Percentiles rank a stretch among this genome's conserved stretches.
Conservation (phyloP, 2,888 invertebrate species). For the Opisthograptis luteolata region DNA sequence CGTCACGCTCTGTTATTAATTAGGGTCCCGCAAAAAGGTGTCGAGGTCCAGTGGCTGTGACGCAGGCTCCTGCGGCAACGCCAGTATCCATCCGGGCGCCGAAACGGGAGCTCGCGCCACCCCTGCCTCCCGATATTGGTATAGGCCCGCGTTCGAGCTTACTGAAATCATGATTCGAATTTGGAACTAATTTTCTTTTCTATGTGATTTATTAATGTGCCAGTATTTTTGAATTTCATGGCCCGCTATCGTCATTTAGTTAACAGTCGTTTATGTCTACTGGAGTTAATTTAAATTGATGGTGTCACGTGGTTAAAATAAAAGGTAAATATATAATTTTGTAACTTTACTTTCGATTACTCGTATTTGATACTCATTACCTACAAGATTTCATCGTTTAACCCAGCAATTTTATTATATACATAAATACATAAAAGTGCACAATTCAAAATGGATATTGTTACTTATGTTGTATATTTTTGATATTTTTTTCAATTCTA, state of each 20-base stretch:
- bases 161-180: constrained; percentile 31
- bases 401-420: too few species aligned
- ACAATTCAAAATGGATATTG: too few species aligned
- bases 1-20: constrained; percentile 76
- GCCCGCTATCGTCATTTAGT: constrained; percentile 3
- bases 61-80: constrained; percentile 80
- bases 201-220: constrained; percentile 31
- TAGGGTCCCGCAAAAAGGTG: constrained; percentile 79
- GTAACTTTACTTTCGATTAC: too few species aligned
- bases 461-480: too few species aligned
- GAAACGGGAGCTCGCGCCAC: constrained; percentile 57
- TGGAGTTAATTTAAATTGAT: constrained; percentile 19
- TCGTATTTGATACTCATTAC: too few species aligned
- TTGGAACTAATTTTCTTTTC: constrained; percentile 34
- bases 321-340: too few species aligned
- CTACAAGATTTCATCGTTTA: constrained; percentile 2
- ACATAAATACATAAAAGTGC: too few species aligned
- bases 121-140: constrained; percentile 30
- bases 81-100: constrained; percentile 69
- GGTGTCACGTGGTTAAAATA: constrained; percentile 12
- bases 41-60: constrained; percentile 74
- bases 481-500: too few species aligned
- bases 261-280: constrained; percentile 17
- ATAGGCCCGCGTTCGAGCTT: constrained; percentile 43
- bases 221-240: constrained; percentile 25